Percentiles rank a stretch among this genome's conserved stretches.
Evolutionary conservation across 1,140 invertebrate species (phyloP).

Genomic region (Papilio dardanus): DNA sequence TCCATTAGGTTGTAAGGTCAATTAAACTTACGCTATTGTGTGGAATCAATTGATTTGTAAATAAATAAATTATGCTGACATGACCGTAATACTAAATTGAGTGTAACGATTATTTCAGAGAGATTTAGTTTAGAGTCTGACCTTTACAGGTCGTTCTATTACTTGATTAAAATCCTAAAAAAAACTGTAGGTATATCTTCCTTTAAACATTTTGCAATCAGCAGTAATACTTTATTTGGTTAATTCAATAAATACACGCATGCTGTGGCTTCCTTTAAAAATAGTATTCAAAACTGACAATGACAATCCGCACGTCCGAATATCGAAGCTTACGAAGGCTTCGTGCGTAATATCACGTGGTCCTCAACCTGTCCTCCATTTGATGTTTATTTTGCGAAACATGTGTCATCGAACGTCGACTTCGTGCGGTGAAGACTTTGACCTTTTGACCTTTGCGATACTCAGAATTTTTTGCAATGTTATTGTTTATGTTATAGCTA

Average conservation of each 20-base stretch:
- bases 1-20: constrained; percentile 6
- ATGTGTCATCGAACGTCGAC: constrained; percentile 1
- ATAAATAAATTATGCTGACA: not conserved
- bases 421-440: not conserved
- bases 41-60: constrained; percentile 2
- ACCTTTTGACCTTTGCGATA: constrained; percentile 5
- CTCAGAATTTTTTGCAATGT: constrained; percentile 4
- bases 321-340: not conserved
- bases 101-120: not conserved
- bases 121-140: not conserved
- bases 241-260: not conserved
- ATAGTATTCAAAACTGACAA: not conserved
- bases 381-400: constrained; percentile 11
- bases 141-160: not conserved
- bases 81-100: not conserved
- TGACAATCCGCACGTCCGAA: constrained; percentile 3
- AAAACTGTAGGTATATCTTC: not conserved
- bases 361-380: not conserved
- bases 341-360: not conserved
- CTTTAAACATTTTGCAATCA: not conserved
- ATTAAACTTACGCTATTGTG: not conserved
- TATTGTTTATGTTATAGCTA: not conserved
- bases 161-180: constrained; percentile 1
- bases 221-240: not conserved
- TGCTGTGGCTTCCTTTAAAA: not conserved